A percentile compares a stretch with the other conserved stretches of the same genome.
These are phyloP conservation scores for Pimpla rufipes DNA, from an alignment of 2,888 invertebrate species.

Conservation along the genomic window DNA sequence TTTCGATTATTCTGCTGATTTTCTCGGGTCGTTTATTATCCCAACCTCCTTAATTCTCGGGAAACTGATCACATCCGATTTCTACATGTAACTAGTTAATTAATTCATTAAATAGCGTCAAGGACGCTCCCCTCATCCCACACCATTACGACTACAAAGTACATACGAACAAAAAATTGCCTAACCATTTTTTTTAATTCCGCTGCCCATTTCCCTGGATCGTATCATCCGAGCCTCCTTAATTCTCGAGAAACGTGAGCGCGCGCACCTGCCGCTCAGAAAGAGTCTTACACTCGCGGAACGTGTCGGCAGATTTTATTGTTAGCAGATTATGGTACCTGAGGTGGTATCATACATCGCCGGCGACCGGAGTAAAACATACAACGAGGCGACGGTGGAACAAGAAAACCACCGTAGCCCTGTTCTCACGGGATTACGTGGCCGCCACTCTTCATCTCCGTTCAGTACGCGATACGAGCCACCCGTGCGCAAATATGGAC, in stretches of 20 bases:
- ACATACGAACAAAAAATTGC: neutral
- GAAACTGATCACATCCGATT: no score
- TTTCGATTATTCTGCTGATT: no score
- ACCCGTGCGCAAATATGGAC: conserved; percentile 31
- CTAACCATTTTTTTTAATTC: neutral
- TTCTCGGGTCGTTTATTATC: no score
- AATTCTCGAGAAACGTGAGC: conserved; percentile 19
- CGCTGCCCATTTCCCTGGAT: no score
- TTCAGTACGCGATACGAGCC: neutral
- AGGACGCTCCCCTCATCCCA: neutral
- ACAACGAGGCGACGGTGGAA: neutral
- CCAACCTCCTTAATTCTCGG: no score
- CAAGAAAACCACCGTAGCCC: conserved; percentile 35
- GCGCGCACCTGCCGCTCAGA: neutral
- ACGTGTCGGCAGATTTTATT: conserved; percentile 34
- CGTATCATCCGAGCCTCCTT: neutral
- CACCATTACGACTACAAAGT: neutral
- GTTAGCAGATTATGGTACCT: conserved; percentile 23
- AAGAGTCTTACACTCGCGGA: conserved; percentile 8
- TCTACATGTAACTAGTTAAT: no score
- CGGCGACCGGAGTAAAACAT: neutral
- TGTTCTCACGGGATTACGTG: conserved; percentile 56
- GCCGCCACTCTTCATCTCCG: neutral
- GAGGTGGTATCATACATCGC: neutral
- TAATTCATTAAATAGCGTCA: no score